phyloP scores from a whole-genome alignment of 2,113 vertebrate genomes.

The Lophochroa leadbeateri region DNA sequence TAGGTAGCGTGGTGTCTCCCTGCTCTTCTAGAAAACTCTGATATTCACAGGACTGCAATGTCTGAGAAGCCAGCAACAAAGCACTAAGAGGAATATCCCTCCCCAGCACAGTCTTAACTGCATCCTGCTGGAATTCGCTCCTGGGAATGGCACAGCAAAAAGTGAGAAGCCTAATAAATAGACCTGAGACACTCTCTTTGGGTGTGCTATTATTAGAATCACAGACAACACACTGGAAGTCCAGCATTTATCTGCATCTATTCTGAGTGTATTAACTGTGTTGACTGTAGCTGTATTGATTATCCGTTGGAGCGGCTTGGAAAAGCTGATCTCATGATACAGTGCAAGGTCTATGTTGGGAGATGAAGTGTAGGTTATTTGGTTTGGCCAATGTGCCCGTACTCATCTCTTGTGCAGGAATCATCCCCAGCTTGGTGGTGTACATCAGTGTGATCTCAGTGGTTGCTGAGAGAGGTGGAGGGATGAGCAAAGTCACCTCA shows the following conservation, averaged over 20 bases:
- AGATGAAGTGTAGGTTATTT: neutral
- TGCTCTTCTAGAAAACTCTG: constrained; percentile 17
- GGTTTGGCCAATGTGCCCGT: neutral
- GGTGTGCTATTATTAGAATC: constrained; percentile 32
- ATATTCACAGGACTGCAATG: neutral
- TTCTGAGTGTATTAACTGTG: neutral
- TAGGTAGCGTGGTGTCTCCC: neutral
- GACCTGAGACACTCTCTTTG: neutral
- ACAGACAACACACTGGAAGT: neutral
- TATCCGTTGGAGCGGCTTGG: neutral
- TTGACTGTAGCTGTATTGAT: constrained; percentile 26
- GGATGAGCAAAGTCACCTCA: neutral
- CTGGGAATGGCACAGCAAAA: neutral
- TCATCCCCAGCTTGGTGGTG: neutral
- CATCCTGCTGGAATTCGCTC: neutral
- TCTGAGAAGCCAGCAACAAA: neutral
- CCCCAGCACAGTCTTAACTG: neutral
- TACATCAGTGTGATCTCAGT: neutral
- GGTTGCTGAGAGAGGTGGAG: neutral
- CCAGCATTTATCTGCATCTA: constrained; percentile 20
- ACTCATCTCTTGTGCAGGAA: neutral
- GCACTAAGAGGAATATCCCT: neutral
- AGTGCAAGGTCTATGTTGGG: neutral
- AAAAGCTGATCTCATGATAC: neutral
- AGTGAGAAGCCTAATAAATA: neutral